Evolutionary conservation across 2,888 invertebrate species (phyloP).

Genomic region (Scaptomyza cyrtandrae): DNA sequence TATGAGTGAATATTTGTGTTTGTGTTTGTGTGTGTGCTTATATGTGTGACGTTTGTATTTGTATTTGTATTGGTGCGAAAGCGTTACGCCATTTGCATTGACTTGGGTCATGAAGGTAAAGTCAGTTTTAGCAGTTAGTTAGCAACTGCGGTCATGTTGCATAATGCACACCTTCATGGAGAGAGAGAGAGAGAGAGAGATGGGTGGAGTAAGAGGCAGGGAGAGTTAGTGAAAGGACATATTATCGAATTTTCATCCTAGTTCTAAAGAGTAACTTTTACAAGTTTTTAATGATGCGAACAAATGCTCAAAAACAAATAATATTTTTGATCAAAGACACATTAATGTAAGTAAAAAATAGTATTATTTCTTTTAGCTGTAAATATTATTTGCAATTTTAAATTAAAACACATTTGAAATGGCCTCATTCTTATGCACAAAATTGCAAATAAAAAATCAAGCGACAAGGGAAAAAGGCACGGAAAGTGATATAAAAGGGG

Average conservation of each 20-base stretch:
- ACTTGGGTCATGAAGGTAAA: conserved; percentile 44
- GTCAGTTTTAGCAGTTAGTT: conserved; percentile 51
- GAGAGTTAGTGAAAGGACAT: neutral
- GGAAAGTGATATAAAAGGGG: too few species aligned
- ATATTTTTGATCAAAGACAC: too few species aligned
- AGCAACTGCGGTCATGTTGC: conserved; percentile 42
- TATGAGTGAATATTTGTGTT: conserved; percentile 5
- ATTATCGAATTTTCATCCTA: conserved; percentile 21
- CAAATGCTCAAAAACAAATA: neutral
- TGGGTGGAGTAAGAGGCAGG: neutral
- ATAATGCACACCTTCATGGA: neutral
- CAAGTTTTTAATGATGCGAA: neutral
- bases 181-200: neutral
- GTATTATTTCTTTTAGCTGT: neutral
- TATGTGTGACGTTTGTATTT: conserved; percentile 8
- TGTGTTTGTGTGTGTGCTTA: conserved; percentile 4
- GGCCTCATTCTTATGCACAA: neutral
- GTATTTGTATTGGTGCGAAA: conserved; percentile 5
- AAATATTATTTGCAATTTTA: conserved; percentile 3
- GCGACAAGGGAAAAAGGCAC: neutral
- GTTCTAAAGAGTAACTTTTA: neutral
- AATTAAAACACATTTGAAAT: neutral
- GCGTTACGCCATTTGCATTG: conserved; percentile 34
- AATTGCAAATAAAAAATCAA: too few species aligned
- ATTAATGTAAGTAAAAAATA: neutral